These are phyloP conservation scores for Eupithecia subumbrata DNA, from an alignment of 2,888 invertebrate genomes.

Conservation along the genomic window DNA sequence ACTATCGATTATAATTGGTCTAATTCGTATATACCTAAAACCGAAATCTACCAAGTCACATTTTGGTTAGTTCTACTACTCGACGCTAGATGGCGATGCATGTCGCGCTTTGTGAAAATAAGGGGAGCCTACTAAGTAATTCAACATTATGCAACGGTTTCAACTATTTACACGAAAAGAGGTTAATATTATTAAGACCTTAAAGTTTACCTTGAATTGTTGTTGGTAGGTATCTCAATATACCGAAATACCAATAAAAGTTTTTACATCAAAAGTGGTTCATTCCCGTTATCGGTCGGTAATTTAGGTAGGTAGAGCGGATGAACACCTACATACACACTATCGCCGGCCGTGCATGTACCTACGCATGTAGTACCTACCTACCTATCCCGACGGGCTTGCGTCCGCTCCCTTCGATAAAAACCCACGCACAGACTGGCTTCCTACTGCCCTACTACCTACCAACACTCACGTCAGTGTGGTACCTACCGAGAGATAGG, in stretches of 20 bases:
- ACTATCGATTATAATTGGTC: neutral
- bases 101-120: neutral
- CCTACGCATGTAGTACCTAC: constrained; percentile 54
- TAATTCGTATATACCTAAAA: neutral
- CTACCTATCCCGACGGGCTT: constrained; percentile 51
- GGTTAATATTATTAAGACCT: neutral
- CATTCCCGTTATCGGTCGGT: neutral
- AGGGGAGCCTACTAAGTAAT: neutral
- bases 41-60: neutral
- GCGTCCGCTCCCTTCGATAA: constrained; percentile 77
- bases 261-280: neutral
- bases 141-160: neutral
- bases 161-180: neutral
- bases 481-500: neutral
- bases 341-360: neutral
- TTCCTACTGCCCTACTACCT: constrained; percentile 58
- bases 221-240: neutral
- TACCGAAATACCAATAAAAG: neutral
- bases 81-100: constrained; percentile 52
- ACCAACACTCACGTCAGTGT: neutral
- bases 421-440: constrained; percentile 60
- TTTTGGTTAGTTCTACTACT: constrained; percentile 42
- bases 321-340: neutral
- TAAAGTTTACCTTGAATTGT: neutral
- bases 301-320: constrained; percentile 5